phyloP scores from a whole-genome alignment of 2,888 invertebrate genomes.

The Conomelus anceps region DNA sequence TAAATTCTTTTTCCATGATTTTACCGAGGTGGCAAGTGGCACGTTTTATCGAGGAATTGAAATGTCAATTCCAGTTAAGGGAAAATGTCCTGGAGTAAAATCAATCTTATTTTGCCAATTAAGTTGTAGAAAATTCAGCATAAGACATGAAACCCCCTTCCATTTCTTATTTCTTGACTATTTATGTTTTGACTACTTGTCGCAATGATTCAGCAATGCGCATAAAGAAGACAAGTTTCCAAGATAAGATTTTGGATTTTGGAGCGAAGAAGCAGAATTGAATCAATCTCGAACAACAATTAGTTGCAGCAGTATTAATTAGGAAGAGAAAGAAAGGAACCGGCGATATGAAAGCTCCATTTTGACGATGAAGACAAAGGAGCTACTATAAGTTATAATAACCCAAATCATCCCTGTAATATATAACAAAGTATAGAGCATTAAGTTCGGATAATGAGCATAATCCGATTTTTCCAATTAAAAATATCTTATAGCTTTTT shows the following conservation, averaged over 20 bases:
- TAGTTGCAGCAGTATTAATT: not conserved
- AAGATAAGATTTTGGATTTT: not conserved
- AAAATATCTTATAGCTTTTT: constrained; percentile 28
- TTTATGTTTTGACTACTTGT: too few relatives aligned
- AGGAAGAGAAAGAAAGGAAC: not conserved
- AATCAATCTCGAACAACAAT: not conserved
- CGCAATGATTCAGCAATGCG: not conserved
- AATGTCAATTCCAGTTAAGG: too few relatives aligned
- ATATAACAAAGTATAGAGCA: constrained; percentile 19
- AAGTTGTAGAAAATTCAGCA: too few relatives aligned
- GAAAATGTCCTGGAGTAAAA: too few relatives aligned
- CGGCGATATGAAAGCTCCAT: not conserved
- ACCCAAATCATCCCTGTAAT: constrained; percentile 20
- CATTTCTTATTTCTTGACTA: too few relatives aligned
- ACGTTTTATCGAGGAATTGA: too few relatives aligned
- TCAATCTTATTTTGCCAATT: too few relatives aligned
- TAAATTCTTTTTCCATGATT: too few relatives aligned
- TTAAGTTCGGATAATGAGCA: constrained; percentile 30
- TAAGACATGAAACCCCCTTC: too few relatives aligned
- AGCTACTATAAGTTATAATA: constrained; percentile 18
- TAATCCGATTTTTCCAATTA: constrained; percentile 34
- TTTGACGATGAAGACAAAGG: not conserved
- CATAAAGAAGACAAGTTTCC: not conserved
- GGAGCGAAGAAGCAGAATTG: too few relatives aligned
- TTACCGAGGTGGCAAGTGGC: too few relatives aligned